phyloP scores from a whole-genome alignment of 2,888 invertebrate species.

The Athalia circularis region DNA sequence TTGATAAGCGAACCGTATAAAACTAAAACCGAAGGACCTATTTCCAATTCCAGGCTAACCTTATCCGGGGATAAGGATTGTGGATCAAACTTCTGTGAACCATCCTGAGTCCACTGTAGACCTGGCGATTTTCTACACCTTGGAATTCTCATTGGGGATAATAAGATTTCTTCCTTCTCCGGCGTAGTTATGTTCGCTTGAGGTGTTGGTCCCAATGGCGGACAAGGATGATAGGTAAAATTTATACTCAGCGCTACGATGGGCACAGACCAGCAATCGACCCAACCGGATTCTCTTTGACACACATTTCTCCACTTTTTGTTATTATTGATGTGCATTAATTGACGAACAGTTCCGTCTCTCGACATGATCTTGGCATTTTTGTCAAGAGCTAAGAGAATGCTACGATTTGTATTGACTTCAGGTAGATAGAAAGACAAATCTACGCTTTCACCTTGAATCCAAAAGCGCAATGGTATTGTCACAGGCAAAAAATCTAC shows the following conservation, averaged over 20 bases:
- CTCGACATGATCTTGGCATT: constrained; percentile 90
- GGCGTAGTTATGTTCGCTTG: constrained; percentile 96
- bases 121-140: constrained; percentile 84
- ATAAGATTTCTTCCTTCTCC: constrained; percentile 93
- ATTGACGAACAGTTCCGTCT: constrained; percentile 79
- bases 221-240: constrained; percentile 94
- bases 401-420: constrained; percentile 90
- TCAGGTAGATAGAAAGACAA: constrained; percentile 93
- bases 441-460: constrained; percentile 96
- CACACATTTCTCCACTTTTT: constrained; percentile 91
- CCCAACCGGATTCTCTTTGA: constrained; percentile 86
- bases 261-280: constrained; percentile 97
- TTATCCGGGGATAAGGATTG: constrained; percentile 89
- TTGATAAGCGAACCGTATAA: constrained; percentile 94
- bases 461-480: constrained; percentile 92
- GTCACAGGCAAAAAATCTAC: constrained; percentile 94
- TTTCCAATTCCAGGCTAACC: constrained; percentile 94
- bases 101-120: constrained; percentile 81
- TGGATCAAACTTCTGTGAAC: constrained; percentile 89
- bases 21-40: constrained; percentile 93
- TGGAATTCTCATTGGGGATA: constrained; percentile 94
- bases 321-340: constrained; percentile 75
- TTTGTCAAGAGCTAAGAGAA: constrained; percentile 89
- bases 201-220: constrained; percentile 90
- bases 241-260: constrained; percentile 94